These are phyloP conservation scores for Lycia hirtaria DNA, from an alignment of 2,888 invertebrate species.

Conservation along the genomic window DNA sequence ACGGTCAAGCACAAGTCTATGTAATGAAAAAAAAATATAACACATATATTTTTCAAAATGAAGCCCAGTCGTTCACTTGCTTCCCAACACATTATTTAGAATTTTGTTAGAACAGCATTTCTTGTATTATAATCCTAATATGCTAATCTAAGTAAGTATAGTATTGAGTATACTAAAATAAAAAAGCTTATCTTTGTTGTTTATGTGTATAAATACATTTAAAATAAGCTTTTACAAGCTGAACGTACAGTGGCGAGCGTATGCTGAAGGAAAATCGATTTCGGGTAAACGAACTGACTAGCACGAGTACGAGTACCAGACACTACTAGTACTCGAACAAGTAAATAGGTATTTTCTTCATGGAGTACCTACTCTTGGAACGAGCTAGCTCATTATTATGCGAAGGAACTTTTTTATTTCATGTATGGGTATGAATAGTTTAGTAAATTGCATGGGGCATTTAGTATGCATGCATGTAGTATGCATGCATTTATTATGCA, in stretches of 20 bases:
- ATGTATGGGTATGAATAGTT: background rate
- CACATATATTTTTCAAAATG: no score
- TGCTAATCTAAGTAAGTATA: no score
- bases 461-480: background rate
- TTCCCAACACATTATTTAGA: no score
- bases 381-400: background rate
- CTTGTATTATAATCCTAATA: no score
- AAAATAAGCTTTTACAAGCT: background rate
- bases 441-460: background rate
- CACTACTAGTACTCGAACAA: background rate
- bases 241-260: slow-evolving; percentile 1
- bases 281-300: slow-evolving; percentile 1
- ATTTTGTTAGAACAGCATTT: no score
- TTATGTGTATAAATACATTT: background rate
- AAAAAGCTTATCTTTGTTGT: background rate
- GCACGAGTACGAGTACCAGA: background rate
- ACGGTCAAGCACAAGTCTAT: no score
- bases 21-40: no score
- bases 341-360: background rate
- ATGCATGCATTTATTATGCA: no score
- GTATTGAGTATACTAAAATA: no score
- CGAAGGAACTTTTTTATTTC: background rate
- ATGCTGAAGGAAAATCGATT: slow-evolving; percentile 14
- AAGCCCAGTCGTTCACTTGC: no score
- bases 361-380: background rate